These are phyloP conservation scores for Xerus rutilus DNA, from an alignment of 2,797 vertebrate species.

Conservation along the genomic window DNA sequence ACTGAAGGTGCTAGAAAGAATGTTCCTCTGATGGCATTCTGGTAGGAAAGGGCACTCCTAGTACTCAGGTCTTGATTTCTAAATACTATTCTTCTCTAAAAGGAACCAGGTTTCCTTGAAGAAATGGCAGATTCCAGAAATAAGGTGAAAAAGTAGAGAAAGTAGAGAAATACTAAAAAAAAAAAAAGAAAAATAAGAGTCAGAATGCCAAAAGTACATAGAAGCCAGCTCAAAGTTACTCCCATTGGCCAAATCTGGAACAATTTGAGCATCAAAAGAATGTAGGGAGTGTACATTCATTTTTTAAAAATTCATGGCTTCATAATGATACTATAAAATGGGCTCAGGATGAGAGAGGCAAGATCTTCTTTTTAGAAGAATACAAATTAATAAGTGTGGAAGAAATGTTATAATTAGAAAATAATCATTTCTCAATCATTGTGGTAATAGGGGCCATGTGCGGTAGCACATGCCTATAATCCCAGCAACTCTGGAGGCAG, in stretches of 20 bases:
- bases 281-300: background rate
- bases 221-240: background rate
- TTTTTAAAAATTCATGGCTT: background rate
- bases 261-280: background rate
- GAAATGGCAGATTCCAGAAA: slow-evolving; percentile 16
- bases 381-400: background rate
- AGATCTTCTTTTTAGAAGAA: background rate
- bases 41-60: background rate
- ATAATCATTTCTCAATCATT: background rate
- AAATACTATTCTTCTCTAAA: background rate
- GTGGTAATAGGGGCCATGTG: background rate
- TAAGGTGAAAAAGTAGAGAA: background rate
- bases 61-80: background rate
- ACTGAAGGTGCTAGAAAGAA: background rate
- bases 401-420: background rate
- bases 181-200: background rate
- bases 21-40: background rate
- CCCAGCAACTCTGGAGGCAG: too few species aligned
- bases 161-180: background rate
- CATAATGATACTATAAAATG: background rate
- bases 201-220: background rate
- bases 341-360: background rate
- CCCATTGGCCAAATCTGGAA: background rate
- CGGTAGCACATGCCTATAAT: too few species aligned
- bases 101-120: background rate